Evolutionary conservation across 35 echinoderm and acorn worm species (phyloP), one percentile per base, ranked within the genome.

Genomic region (Eucidaris tribuloides): DNA sequence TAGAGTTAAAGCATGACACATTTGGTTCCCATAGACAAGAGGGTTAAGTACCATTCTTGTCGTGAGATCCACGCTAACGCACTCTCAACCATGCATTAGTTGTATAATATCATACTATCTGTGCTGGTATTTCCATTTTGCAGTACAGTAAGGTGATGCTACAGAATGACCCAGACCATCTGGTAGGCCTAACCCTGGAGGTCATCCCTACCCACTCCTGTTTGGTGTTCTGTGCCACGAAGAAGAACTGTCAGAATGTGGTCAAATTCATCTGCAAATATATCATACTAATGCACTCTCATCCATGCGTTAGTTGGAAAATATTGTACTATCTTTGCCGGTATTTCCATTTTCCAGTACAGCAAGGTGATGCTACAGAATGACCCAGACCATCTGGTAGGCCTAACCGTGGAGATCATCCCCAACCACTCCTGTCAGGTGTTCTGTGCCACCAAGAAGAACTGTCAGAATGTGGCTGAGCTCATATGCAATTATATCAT

Each of bases 371-470:
- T 96, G 84, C 70, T 77, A 22, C 78, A 91, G 42, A 88, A 81
- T 40, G 93, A 96, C 54, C 93, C 93, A 1, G 93, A 96, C 34
- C 93, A 96, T 49, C 78, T 96, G 40, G 65, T 96, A 4, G 93
- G 93, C 14, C 77, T 96, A 30, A 84, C 89, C 19, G 45, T 91
- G 25, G 93, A 96, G 59, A 89, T 96, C 38, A 92, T 96, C 31
- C 93, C 93, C 6, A 65, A 85, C 58, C 72, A 88, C 62, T 96
- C 93, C 1, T 96, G 93, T 27, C 85, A 91, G 9, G 71, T 96
- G 59, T 96, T 96, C 85, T 96, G 93, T 88, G 78, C 93, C 18
- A 96, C 93, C n/a, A 96, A 96, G 71, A 96, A 91, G 65, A 96
- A 88, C 70, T 96, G 93, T 63, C 93, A 96, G 71, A 91, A 89